Base-by-base conservation (phyloP, 2,888 invertebrate genomes). In the Hemicrepidius hirtus region DNA sequence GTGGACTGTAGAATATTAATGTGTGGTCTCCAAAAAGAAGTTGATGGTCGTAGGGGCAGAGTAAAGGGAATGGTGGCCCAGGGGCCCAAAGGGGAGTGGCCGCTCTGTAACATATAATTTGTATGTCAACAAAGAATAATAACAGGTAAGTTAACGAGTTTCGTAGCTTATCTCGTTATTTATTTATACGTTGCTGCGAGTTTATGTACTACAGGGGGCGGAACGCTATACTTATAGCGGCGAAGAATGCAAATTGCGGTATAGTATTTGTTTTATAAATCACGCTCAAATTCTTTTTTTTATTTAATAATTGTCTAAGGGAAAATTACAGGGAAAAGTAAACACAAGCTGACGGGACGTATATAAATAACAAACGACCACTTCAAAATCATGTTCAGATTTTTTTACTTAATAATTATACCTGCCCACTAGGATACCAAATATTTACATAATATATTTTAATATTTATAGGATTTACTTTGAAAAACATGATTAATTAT, bases 51-150 rank as follows among this genome's bases (percentile, higher is more conserved):
- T 13, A 66, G 37, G 55, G 55, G 44, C 63, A 62, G 70, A 68
- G 68, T 40, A 21, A 32, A 35, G 65, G 59, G 65, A 32, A 21
- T 7, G 32, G 46, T 18, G 68, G 66, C 72, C 76, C 68, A 72
- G 71, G 71, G 76, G 77, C 65, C 49, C 57, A 59, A 71, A 75
- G 78, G 80, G 83, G 83, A 79, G 83, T 81, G 82, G 80, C 82
- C 71, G 79, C 69, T 77, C 76, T 76, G 82, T 82, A 85, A 84
- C 85, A 79, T 85, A 82, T 85, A 85, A 86, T 86, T 86, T 85
- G 84, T 84, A 80, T 85, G 85, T 86, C 86, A 86, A 85, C 86
- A 85, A 83, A 84, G 84, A 84, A 85, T 85, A 85, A 85, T 85
- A 85, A 84, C 84, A 81, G 80, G 82, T 73, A 78, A 82, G 82